Base-by-base conservation (phyloP, 2,797 vertebrate species). In the Tragopan temminckii region DNA sequence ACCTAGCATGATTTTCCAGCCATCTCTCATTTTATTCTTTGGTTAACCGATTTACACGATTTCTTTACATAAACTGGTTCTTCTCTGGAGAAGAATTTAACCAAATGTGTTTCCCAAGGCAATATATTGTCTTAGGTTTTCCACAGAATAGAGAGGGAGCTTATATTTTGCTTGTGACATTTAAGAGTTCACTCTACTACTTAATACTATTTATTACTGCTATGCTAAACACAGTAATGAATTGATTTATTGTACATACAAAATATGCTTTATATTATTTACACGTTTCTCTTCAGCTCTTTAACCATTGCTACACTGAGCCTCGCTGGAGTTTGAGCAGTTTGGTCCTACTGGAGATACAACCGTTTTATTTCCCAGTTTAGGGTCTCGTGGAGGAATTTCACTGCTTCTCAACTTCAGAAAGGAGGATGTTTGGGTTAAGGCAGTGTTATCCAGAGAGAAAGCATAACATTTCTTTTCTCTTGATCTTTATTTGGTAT, bases 401-500 rank as follows among this genome's bases (percentile, higher is more conserved):
- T 55, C 8, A 1, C 55, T 58, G n/a, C 59, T 80, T 94, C 38
- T 46, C 35, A 63, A 1, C 13, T 68, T 72, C 58, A 81, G 59
- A 36, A 35, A 55, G 50, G n/a, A 76, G 14, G 50, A 86, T 75
- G 48, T 78, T 83, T 62, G 55, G 23, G 38, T 83, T 88, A 83
- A 85, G 72, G 35, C 12, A 69, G 29, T 5, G 20, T 58, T 76
- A 69, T 18, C 80, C 13, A 14, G 38, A 84, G 35, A 64, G 35
- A 84, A 93, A 90, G 63, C 31, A 27, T 75, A 93, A 78, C 6
- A 52, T 66, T 84, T 68, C 1, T 79, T 72, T 76, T 67, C 55
- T 71, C 69, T 85, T 88, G 66, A 80, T 88, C 62, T 89, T 91
- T 70, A 10, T 61, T 70, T 81, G 14, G 16, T 63, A 76, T 38